Conservation (phyloP, 2,888 invertebrate genomes). For the Limnephilus lunatus region DNA sequence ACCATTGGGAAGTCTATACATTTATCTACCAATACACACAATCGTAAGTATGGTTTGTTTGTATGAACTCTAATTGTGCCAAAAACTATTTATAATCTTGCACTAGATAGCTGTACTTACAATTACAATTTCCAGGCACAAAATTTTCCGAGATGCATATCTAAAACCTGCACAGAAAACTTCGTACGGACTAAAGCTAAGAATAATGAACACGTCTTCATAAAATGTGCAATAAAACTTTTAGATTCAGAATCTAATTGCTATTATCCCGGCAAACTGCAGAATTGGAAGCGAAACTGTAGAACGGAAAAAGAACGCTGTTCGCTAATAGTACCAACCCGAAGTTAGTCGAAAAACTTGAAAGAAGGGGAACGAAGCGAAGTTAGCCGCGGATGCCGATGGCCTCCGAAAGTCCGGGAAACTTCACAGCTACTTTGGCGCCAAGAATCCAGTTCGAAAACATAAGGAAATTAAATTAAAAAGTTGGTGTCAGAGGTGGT, state of each 20-base stretch:
- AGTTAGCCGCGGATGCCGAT: slow-evolving; percentile 14
- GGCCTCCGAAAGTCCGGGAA: slow-evolving; percentile 7
- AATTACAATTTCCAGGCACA: background rate
- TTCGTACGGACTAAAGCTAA: background rate
- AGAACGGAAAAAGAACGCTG: background rate
- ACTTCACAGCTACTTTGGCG: slow-evolving; percentile 46
- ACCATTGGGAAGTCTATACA: too few relatives aligned
- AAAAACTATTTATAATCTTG: too few relatives aligned
- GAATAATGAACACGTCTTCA: background rate
- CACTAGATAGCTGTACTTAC: background rate
- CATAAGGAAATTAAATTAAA: slow-evolving; percentile 53
- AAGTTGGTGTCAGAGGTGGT: slow-evolving; percentile 33
- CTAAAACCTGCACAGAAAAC: background rate
- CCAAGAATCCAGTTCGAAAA: slow-evolving; percentile 27
- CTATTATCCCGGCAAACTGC: background rate
- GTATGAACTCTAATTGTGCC: too few relatives aligned
- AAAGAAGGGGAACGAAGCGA: slow-evolving; percentile 4
- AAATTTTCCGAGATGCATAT: background rate
- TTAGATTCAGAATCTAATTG: slow-evolving; percentile 22
- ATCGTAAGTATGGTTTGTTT: too few relatives aligned
- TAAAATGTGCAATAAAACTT: background rate
- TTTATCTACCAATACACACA: too few relatives aligned
- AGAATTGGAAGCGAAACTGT: slow-evolving; percentile 13
- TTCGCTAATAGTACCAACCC: background rate
- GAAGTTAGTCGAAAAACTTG: background rate